Conservation (phyloP, 2,113 vertebrate genomes). For the Verasper variegatus region DNA sequence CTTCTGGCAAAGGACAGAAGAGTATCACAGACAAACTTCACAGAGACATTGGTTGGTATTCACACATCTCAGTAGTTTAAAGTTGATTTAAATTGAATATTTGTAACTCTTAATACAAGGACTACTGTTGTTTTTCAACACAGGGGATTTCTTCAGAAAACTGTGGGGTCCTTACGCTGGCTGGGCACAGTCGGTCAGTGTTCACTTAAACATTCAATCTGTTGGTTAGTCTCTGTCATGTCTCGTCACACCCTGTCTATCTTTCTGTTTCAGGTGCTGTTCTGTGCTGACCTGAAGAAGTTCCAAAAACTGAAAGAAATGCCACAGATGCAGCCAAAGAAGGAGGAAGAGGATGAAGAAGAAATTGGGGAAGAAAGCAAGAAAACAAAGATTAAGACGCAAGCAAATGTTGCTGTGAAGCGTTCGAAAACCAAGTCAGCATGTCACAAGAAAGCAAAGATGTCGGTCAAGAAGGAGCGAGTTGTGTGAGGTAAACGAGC, state of each 20-base stretch:
- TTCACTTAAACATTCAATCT: background rate
- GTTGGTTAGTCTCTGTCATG: background rate
- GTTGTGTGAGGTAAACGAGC: slow-evolving; percentile 23
- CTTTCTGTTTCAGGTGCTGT: slow-evolving; percentile 84
- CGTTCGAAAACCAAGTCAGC: slow-evolving; percentile 21
- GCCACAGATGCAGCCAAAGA: slow-evolving; percentile 32
- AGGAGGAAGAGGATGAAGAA: slow-evolving; percentile 50
- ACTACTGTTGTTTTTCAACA: slow-evolving; percentile 26
- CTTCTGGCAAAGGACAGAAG: slow-evolving; percentile 70
- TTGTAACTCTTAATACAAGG: background rate
- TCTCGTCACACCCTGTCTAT: background rate
- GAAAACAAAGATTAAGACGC: slow-evolving; percentile 36
- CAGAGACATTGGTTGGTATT: slow-evolving; percentile 88
- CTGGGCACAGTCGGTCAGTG: slow-evolving; percentile 95
- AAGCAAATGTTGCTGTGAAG: slow-evolving; percentile 15
- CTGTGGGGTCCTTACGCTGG: slow-evolving; percentile 93
- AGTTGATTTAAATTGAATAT: background rate
- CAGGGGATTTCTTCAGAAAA: slow-evolving; percentile 91
- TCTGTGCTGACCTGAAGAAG: slow-evolving; percentile 90
- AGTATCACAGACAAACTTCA: slow-evolving; percentile 87
- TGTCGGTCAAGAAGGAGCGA: slow-evolving; percentile 39
- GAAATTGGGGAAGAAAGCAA: slow-evolving; percentile 10
- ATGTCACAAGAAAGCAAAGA: slow-evolving; percentile 43
- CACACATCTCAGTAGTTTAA: background rate
- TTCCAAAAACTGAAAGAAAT: slow-evolving; percentile 79